Evolutionary conservation across 2,113 vertebrate genomes (phyloP).

Genomic region (Colaptes auratus): DNA sequence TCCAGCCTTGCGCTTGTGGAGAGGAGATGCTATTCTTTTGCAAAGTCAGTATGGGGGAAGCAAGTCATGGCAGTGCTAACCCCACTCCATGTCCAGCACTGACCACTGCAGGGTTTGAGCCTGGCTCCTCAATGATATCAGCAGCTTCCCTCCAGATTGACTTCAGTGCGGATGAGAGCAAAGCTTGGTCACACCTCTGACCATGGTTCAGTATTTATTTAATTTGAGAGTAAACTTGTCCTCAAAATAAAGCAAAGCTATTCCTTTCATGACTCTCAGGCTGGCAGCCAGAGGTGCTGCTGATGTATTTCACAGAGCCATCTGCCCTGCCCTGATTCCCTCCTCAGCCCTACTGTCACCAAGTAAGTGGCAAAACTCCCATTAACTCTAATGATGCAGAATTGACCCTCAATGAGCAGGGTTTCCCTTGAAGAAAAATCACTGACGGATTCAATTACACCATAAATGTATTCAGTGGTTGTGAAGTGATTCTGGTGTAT

Average conservation of each 20-base stretch:
- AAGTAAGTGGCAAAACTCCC: background rate
- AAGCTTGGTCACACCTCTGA: background rate
- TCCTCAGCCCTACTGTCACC: background rate
- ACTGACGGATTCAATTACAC: constrained; percentile 16
- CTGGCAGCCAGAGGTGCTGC: background rate
- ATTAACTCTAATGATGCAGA: background rate
- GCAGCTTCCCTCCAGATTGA: background rate
- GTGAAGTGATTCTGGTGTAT: constrained; percentile 33
- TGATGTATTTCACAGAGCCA: background rate
- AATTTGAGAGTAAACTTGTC: background rate
- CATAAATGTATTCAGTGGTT: constrained; percentile 46
- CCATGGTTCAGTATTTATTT: background rate
- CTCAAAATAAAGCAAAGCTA: background rate
- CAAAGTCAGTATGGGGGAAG: background rate
- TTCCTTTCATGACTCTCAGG: background rate
- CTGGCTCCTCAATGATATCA: background rate
- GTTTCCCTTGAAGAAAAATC: constrained; percentile 56
- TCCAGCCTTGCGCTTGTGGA: background rate
- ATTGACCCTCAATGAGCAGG: background rate
- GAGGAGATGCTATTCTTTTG: background rate
- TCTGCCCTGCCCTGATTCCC: background rate
- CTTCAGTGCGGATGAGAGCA: background rate
- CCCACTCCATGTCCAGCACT: background rate
- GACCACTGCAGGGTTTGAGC: background rate
- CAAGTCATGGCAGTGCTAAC: background rate